Evolutionary conservation across 2,113 vertebrate species (phyloP), one percentile per base, ranked within the genome.

Genomic region (Xyliphius kryptos): DNA sequence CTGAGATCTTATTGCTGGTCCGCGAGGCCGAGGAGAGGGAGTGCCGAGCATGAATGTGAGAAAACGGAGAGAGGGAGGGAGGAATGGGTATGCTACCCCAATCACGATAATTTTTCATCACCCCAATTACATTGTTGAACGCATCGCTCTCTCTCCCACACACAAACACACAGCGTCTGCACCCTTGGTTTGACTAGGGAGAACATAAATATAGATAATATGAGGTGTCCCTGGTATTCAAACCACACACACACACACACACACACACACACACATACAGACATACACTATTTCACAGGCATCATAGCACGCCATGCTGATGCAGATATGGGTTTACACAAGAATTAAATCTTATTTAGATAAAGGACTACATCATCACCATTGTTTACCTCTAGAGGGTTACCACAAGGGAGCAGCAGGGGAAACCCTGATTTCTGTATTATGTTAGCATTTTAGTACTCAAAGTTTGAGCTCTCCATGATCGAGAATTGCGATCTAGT

Each of bases 191-290:
- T n/a, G n/a, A n/a, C n/a, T n/a, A n/a, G n/a, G 85, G 90, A 90
- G 89, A 86, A 89, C 92, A 96, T 95, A 95, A 96, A 95, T 95
- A 95, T 93, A 94, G 92, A 94, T 91, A 92, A 94, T 94, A 94
- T 86, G 88, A 92, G 91, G 84, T 89, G 81, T 74, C 80, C 87
- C 79, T 76, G 84, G 81, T 85, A 82, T 75, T 82, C 82, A 76
- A 82, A 84, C 79, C 82, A 15, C 66, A 32, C 7, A 32, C 26
- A 32, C 7, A 6, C 26, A 32, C 4, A 32, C 26, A 32, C 26
- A 2, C 26, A 5, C 26, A 32, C 1, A 5, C 7, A 32, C 26
- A 32, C 26, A 32, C 1, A 32, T 2, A 32, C 77, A 82, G 84
- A 79, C 82, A 15, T 65, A 73, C 74, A 81, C 82, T 82, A 76